Evolutionary conservation across 2,888 invertebrate genomes (phyloP).

Genomic region (Cryptophagus acutangulus): DNA sequence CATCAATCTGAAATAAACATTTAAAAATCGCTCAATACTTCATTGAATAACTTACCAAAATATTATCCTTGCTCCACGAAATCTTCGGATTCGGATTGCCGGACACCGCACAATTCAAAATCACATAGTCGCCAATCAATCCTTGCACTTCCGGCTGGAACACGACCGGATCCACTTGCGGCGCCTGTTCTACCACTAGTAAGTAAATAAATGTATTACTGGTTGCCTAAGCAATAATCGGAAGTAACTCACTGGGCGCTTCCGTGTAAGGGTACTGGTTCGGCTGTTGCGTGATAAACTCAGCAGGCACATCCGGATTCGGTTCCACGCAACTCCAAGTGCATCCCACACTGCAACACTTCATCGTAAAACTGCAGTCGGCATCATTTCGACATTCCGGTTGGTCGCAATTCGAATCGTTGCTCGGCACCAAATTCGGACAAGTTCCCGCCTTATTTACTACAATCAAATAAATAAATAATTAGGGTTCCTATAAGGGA

Average conservation of each 20-base stretch:
- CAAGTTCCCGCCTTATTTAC: conserved; percentile 68
- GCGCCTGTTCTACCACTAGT: conserved; percentile 38
- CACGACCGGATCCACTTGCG: conserved; percentile 41
- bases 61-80: conserved; percentile 69
- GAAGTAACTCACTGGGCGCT: conserved; percentile 30
- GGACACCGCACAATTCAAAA: conserved; percentile 67
- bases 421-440: conserved; percentile 51
- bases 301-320: conserved; percentile 37
- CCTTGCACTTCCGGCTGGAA: conserved; percentile 59
- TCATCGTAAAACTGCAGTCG: conserved; percentile 71
- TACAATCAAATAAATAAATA: conserved; percentile 36
- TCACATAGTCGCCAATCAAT: conserved; percentile 68
- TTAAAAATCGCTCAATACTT: not conserved
- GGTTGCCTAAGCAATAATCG: too few relatives aligned
- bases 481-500: too few relatives aligned
- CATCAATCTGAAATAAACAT: conserved; percentile 59
- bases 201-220: too few relatives aligned
- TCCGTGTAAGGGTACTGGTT: conserved; percentile 46
- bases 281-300: conserved; percentile 42
- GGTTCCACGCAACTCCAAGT: conserved; percentile 65
- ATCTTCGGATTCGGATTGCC: conserved; percentile 75
- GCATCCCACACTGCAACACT: conserved; percentile 80
- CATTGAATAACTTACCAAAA: conserved; percentile 66
- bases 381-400: conserved; percentile 79
- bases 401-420: conserved; percentile 56